Conservation (phyloP, 1,140 invertebrate species). For the Daktulosphaira vitifoliae region DNA sequence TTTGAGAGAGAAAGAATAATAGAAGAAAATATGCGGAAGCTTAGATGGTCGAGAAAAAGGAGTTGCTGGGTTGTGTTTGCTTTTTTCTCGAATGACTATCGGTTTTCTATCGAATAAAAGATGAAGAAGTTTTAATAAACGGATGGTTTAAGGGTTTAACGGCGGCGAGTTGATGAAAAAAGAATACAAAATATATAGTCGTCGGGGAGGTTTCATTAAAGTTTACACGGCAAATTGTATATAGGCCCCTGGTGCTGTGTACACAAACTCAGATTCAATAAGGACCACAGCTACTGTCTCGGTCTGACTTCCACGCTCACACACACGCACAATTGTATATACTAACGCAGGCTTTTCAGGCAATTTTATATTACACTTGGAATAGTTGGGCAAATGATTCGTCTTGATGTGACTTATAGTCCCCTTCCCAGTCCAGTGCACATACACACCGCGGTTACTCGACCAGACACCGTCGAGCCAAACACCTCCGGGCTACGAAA, state of each 20-base stretch:
- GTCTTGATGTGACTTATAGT: slow-evolving; percentile 16
- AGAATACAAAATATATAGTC: slow-evolving; percentile 34
- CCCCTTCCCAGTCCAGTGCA: background rate
- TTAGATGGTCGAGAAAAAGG: background rate
- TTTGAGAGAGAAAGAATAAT: no score
- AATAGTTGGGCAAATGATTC: slow-evolving; percentile 21
- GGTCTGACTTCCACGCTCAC: background rate
- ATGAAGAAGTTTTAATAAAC: slow-evolving; percentile 45
- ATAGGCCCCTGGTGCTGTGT: slow-evolving; percentile 11
- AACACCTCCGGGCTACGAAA: slow-evolving; percentile 17
- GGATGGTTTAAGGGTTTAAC: slow-evolving; percentile 41
- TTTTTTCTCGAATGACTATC: slow-evolving; percentile 42
- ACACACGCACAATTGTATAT: slow-evolving; percentile 7
- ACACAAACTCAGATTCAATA: slow-evolving; percentile 31
- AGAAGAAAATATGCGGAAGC: background rate
- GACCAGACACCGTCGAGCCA: slow-evolving; percentile 28
- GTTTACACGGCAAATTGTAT: slow-evolving; percentile 30
- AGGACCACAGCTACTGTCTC: slow-evolving; percentile 10
- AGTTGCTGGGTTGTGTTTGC: slow-evolving; percentile 39
- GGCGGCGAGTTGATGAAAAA: slow-evolving; percentile 36
- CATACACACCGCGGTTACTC: slow-evolving; percentile 14
- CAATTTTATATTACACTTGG: slow-evolving; percentile 21
- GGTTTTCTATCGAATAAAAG: slow-evolving; percentile 45
- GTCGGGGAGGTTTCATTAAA: slow-evolving; percentile 31
- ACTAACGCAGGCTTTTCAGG: background rate